These are phyloP conservation scores for Gopherus flavomarginatus DNA, from an alignment of 2,113 vertebrate species.

Conservation along the genomic window DNA sequence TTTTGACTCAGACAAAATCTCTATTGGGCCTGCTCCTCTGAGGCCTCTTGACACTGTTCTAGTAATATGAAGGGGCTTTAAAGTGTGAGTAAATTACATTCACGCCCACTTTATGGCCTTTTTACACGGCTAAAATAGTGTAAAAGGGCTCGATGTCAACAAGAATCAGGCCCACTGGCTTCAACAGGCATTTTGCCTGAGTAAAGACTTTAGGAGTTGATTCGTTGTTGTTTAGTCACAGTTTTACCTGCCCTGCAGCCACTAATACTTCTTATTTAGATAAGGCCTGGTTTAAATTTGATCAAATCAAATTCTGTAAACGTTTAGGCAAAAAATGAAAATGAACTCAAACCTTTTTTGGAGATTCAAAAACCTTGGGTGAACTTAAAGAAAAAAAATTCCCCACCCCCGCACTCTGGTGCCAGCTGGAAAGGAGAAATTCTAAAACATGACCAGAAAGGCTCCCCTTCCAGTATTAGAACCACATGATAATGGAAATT, in stretches of 20 bases:
- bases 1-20: background rate
- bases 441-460: background rate
- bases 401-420: background rate
- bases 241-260: background rate
- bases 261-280: background rate
- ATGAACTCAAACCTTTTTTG: background rate
- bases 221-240: rapidly evolving
- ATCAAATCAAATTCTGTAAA: background rate
- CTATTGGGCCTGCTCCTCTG: background rate
- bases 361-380: background rate
- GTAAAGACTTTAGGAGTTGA: rapidly evolving
- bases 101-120: background rate
- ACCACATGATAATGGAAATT: background rate
- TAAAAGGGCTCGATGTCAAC: background rate
- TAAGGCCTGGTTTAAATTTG: rapidly evolving
- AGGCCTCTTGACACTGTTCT: background rate
- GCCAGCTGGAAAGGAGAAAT: background rate
- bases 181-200: background rate
- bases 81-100: background rate
- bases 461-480: background rate
- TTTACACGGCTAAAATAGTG: background rate
- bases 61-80: background rate
- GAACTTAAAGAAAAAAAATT: background rate
- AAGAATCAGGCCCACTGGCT: rapidly evolving
- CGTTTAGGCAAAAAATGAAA: background rate